Percentiles rank a stretch among this genome's conserved stretches.
These are phyloP conservation scores for Scalopus aquaticus DNA, from an alignment of 2,113 vertebrate species.

Conservation along the genomic window DNA sequence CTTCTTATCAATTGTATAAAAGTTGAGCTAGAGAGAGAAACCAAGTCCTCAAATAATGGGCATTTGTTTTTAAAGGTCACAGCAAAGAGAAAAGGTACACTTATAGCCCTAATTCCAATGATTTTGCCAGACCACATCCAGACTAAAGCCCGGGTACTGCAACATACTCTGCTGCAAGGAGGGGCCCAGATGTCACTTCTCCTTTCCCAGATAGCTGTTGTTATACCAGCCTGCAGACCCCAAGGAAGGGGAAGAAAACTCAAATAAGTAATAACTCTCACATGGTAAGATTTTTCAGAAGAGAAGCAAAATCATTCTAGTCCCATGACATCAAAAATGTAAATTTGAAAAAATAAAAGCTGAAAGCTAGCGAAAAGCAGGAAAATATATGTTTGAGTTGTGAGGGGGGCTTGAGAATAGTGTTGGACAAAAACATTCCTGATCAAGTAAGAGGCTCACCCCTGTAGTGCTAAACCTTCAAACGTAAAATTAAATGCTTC, in stretches of 20 bases:
- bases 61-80: not conserved
- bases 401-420: not conserved
- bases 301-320: constrained; percentile 50
- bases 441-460: not conserved
- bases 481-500: not conserved
- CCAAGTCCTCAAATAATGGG: not conserved
- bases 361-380: not conserved
- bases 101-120: not conserved
- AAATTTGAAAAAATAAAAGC: constrained; percentile 6
- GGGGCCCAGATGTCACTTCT: not conserved
- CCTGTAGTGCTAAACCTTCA: not conserved
- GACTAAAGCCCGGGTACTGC: not conserved
- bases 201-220: not conserved
- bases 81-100: not conserved
- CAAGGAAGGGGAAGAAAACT: not conserved
- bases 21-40: not conserved
- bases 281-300: constrained; percentile 48
- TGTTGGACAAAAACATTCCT: not conserved
- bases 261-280: constrained; percentile 29
- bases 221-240: not conserved
- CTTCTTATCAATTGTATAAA: not conserved
- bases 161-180: not conserved
- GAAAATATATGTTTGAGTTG: not conserved
- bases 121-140: not conserved
- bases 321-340: constrained; percentile 43